phyloP scores from a whole-genome alignment of 2,113 vertebrate genomes.

The Galemys pyrenaicus region DNA sequence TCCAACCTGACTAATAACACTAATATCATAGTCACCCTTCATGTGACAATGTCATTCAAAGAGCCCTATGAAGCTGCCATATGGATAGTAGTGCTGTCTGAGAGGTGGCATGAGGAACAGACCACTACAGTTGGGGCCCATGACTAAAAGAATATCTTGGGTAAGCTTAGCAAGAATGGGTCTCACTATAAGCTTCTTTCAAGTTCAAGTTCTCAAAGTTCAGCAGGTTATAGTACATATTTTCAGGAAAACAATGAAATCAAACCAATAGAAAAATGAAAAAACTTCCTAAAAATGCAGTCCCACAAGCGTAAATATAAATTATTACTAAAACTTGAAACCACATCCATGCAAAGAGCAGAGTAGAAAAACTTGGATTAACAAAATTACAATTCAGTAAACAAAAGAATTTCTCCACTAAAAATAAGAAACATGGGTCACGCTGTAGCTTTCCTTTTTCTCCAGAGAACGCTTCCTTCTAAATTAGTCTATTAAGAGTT shows the following conservation, averaged over 20 bases:
- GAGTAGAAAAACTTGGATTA: neutral
- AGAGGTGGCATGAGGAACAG: constrained; percentile 35
- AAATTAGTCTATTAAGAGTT: constrained; percentile 1
- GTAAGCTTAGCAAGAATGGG: constrained; percentile 56
- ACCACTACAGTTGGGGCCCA: constrained; percentile 16
- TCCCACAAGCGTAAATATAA: neutral
- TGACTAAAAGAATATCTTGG: constrained; percentile 42
- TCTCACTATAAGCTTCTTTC: constrained; percentile 25
- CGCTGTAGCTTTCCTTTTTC: neutral
- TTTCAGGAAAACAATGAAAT: constrained; percentile 20
- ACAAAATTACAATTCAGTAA: constrained; percentile 29
- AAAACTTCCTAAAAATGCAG: neutral
- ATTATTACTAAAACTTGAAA: constrained; percentile 40
- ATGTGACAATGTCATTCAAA: constrained; percentile 16
- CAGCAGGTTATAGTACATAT: constrained; percentile 40
- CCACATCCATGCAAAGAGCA: neutral
- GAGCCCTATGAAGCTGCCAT: neutral
- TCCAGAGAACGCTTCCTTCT: neutral
- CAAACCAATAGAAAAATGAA: neutral
- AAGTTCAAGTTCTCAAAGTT: neutral
- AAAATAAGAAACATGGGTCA: neutral
- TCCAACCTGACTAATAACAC: neutral
- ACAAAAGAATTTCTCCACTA: constrained; percentile 23
- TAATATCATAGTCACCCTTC: constrained; percentile 31
- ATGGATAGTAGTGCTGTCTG: neutral